These are phyloP conservation scores for Bubo scandiacus DNA, from an alignment of 2,113 vertebrate species.

Conservation along the genomic window DNA sequence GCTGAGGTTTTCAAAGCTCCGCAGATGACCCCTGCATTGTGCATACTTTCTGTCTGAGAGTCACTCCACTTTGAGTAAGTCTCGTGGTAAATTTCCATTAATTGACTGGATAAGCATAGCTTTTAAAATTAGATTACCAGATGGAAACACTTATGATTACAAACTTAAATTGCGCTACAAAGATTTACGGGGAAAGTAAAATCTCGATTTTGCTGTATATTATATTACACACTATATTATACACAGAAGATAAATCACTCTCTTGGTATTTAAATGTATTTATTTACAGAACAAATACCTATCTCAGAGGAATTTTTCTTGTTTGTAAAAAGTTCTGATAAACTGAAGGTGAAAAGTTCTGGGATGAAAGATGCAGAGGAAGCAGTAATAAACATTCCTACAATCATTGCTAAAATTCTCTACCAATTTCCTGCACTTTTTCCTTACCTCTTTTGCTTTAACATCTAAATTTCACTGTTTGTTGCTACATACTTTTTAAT, in stretches of 20 bases:
- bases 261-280: not conserved
- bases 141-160: not conserved
- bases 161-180: not conserved
- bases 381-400: not conserved
- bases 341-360: not conserved
- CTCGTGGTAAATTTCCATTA: not conserved
- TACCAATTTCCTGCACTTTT: not conserved
- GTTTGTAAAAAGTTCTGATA: not conserved
- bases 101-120: not conserved
- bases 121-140: not conserved
- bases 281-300: not conserved
- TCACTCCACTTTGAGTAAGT: not conserved
- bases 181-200: not conserved
- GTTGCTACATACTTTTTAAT: not conserved
- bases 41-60: not conserved
- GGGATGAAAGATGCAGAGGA: not conserved
- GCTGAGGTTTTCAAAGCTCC: not conserved
- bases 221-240: not conserved
- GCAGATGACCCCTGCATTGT: not conserved
- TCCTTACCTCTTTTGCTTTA: not conserved
- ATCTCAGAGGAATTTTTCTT: not conserved
- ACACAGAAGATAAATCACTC: not conserved
- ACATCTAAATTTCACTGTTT: not conserved
- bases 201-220: not conserved
- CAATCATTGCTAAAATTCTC: not conserved